Percentiles rank a stretch among this genome's conserved stretches.
These are phyloP conservation scores for Cephus cinctus DNA, from an alignment of 1,140 invertebrate genomes.

Conservation along the genomic window DNA sequence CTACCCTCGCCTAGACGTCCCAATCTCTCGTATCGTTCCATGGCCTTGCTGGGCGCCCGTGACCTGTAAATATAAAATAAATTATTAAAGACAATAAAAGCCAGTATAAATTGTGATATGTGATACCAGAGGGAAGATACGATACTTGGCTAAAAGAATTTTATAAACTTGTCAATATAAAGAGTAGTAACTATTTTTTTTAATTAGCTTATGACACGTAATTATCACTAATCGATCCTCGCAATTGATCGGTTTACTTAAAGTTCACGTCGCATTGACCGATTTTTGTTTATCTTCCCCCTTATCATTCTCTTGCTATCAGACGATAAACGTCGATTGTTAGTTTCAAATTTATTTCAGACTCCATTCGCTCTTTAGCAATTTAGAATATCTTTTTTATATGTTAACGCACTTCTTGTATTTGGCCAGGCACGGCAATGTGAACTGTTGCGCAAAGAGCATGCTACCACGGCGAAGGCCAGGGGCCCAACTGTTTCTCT, in stretches of 20 bases:
- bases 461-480: conserved; percentile 37
- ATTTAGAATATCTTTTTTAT: no score
- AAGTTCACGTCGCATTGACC: no score
- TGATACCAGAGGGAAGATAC: neutral
- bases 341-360: no score
- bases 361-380: no score
- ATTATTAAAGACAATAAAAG: neutral
- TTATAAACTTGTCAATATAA: conserved; percentile 2
- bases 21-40: conserved; percentile 98
- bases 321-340: no score
- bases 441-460: conserved; percentile 51
- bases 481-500: conserved; percentile 37
- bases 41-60: conserved; percentile 80
- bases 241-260: no score
- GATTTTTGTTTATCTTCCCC: no score
- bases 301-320: neutral
- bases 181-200: no score
- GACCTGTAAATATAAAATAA: conserved; percentile 59
- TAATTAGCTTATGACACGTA: no score
- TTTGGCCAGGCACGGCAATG: conserved; percentile 49
- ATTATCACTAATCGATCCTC: no score
- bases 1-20: conserved; percentile 96
- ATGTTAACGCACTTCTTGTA: conserved; percentile 52
- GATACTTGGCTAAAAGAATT: neutral
- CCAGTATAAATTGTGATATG: neutral